Evolutionary conservation across 2,888 invertebrate species (phyloP), one percentile per base, ranked within the genome.

Genomic region (Volucella bombylans): DNA sequence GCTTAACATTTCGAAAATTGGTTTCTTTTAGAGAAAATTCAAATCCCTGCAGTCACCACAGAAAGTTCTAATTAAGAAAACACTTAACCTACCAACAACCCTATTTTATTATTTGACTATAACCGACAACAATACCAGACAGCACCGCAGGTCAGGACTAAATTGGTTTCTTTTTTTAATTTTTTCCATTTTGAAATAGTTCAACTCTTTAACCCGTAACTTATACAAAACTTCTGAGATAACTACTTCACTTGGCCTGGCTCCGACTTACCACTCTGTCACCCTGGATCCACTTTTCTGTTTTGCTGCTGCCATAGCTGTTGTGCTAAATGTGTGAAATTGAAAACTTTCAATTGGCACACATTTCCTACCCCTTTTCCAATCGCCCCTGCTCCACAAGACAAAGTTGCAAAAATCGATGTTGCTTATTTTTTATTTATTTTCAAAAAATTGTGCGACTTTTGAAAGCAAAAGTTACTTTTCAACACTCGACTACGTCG

Each of bases 401-500:
- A 12, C 31, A 41, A 76, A 67, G 64, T 49, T 50, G 31, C 31
- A 11, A 52, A 38, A 39, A 50, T n/a, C 61, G 14, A 43, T 59
- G 12, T 43, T 59, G 1, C 31, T 64, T 31, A 31, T 39, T 50
- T 64, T 62, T 11, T 6, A n/a, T 15, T 43, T 18, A 14, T 59
- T 57, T 59, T 45, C 14, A 61, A 68, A 49, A 57, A 45, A 41
- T 2, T 45, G 38, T 62, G 61, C 47, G 65, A 69, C 41, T 65
- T 80, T 61, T 80, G 72, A 85, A 85, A 85, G 85, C 71, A 85
- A 85, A 85, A 85, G 85, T 85, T 50, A 76, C 85, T 85, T 80
- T 71, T 59, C 54, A 80, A 71, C 76, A 76, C 80, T 85, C 50
- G 50, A 71, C 57, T 43, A 52, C 31, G 6, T 0, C 31, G 31